Base-by-base conservation (phyloP, 2,888 invertebrate species). In the Siphlonurus alternatus region DNA sequence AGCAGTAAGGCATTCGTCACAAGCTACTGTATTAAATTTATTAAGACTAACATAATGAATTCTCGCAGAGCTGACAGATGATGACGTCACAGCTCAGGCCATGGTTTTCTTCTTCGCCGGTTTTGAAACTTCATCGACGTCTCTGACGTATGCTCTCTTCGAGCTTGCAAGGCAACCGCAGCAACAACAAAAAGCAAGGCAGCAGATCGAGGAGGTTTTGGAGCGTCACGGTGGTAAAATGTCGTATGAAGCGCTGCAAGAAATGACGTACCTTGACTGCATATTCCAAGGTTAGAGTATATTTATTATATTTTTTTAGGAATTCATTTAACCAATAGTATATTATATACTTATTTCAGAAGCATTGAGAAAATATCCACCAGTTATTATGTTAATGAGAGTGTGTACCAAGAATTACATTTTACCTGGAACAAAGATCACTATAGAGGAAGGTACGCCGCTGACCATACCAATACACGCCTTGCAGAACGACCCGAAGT, bases 111-210 rank as follows among this genome's bases (percentile, higher is more conserved):
- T 72, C 66, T 62, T 68, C 10, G 82, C 80, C 25, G 81, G 81
- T 1, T 80, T 77, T 65, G 81, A 81, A 70, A 80, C 81, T 0
- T 80, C 80, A 56, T 75, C 79, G 0, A 75, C 77, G n/a, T 76
- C 76, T 2, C 72, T 79, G 70, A 75, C 76, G 59, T 80, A 76
- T 66, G 74, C 74, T 1, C 69, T 80, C 18, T 81, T 76, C 67
- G 79, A 80, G 68, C 69, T 82, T 53, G 77, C 80, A 2, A 25
- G 25, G 25, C 53, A 64, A 19, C 53, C 38, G 2, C 38, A 61
- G 10, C n/a, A 61, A 22, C 64, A 64, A 25, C 23, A 61, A 2
- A 59, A 53, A 60, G 59, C 59, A 7, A 51, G 61, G 24, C 19
- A 18, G 2, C 61, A 64, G 18, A 64, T 64, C n/a, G 25, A 64